Evolutionary conservation across 2,888 invertebrate genomes (phyloP).

Genomic region (Tyria jacobaeae): DNA sequence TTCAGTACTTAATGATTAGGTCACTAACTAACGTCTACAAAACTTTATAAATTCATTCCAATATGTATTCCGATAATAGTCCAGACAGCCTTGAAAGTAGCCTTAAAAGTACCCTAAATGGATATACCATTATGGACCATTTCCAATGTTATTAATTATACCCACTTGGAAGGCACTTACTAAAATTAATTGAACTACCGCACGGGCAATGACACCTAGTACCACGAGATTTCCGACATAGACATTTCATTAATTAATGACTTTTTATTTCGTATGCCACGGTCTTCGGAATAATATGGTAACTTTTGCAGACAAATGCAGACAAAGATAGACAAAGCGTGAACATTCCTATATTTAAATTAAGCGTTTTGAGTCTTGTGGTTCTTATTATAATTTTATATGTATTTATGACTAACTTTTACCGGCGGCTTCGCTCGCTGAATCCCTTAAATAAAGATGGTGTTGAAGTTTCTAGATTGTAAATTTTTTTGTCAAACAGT

Average conservation of each 20-base stretch:
- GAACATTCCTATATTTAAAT: too few species aligned
- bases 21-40: not conserved
- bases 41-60: not conserved
- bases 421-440: too few species aligned
- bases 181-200: constrained; percentile 40
- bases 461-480: too few species aligned
- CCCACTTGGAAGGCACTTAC: constrained; percentile 35
- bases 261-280: constrained; percentile 16
- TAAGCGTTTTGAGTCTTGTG: too few species aligned
- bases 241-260: constrained; percentile 43
- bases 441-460: too few species aligned
- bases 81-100: constrained; percentile 15
- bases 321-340: too few species aligned
- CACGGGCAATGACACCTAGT: constrained; percentile 35
- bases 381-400: too few species aligned
- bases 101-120: constrained; percentile 17
- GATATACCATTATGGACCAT: constrained; percentile 22
- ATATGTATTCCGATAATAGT: not conserved
- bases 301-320: too few species aligned
- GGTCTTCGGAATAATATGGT: not conserved
- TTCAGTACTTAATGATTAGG: not conserved
- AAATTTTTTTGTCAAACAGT: too few species aligned
- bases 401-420: too few species aligned
- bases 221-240: constrained; percentile 32
- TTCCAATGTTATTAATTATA: constrained; percentile 32